Evolutionary conservation across 2,113 vertebrate genomes (phyloP).

Genomic region (Tragelaphus imberbis): DNA sequence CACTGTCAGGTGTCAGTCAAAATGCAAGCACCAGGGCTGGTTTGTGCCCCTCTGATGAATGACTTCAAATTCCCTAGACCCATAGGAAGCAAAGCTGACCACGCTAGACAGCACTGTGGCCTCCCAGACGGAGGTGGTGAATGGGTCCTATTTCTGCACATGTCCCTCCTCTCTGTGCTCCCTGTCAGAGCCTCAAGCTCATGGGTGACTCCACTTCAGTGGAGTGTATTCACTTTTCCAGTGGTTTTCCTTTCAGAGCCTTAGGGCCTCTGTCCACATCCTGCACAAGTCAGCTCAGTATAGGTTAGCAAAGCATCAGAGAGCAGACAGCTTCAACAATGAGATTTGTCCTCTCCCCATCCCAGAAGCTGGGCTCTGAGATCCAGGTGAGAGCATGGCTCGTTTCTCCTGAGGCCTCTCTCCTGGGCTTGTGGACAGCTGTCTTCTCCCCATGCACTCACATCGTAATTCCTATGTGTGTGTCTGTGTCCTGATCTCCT

Average conservation of each 20-base stretch:
- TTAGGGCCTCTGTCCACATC: rapidly evolving
- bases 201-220: not conserved
- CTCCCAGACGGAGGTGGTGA: not conserved
- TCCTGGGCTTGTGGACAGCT: not conserved
- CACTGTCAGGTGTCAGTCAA: rapidly evolving
- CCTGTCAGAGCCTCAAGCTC: not conserved
- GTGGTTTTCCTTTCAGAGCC: not conserved
- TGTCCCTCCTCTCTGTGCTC: not conserved
- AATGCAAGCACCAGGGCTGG: not conserved
- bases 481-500: not conserved
- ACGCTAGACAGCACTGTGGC: rapidly evolving
- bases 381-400: not conserved
- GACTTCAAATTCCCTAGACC: not conserved
- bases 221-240: rapidly evolving
- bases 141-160: rapidly evolving
- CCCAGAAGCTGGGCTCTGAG: not conserved
- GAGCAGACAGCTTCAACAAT: not conserved
- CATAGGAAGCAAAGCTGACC: rapidly evolving
- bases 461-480: not conserved
- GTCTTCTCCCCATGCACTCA: not conserved
- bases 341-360: rapidly evolving
- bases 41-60: rapidly evolving
- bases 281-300: not conserved
- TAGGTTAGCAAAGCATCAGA: not conserved
- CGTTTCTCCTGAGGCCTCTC: not conserved